Base-by-base conservation (phyloP, 1,140 invertebrate genomes). In the Lithobius niger region DNA sequence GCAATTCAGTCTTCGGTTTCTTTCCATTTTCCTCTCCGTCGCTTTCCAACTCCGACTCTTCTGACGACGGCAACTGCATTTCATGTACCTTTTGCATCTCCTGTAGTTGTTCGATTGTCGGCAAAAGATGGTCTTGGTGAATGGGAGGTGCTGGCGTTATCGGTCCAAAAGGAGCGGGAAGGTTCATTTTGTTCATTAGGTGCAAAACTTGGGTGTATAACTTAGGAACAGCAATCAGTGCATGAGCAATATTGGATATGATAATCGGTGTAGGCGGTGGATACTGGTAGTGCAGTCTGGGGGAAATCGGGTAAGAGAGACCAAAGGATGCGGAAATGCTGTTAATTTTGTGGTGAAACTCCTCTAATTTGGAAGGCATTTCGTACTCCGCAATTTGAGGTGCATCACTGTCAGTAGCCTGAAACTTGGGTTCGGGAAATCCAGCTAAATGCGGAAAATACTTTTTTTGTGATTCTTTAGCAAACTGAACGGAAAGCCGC, bases 181-280 rank as follows among this genome's bases (percentile, higher is more conserved):
- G 67, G 69, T 85, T 88, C 89, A 97, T 93, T 74, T 85, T 90
- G 66, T 95, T 95, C 90, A 96, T 95, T 27, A 97, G 74, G 76
- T 96, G 90, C 48, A 95, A 66, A 3, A 88, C 83, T 71, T 83
- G 90, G 22, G 77, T 81, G 67, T 95, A 95, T 69, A 95, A 88
- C 61, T 81, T 79, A 44, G 83, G 82, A 62, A 87, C 79, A 40
- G 75, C 75, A 52, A 82, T 74, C 44, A 94, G 67, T 47, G 82
- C 77, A 69, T 84, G 77, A 3, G 81, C 77, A 59, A 96, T 92
- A 65, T 88, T 88, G 31, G 80, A 74, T 25, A 91, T 72, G 53
- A 83, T 85, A 43, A 77, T 73, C 51, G 75, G 73, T 47, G 79
- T 85, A 18, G 87, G 81, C 50, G 80, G 75, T 16, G 88, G 85